Evolutionary conservation across 1,140 invertebrate genomes (phyloP), one percentile per base, ranked within the genome.

Genomic region (Adelges cooleyi): DNA sequence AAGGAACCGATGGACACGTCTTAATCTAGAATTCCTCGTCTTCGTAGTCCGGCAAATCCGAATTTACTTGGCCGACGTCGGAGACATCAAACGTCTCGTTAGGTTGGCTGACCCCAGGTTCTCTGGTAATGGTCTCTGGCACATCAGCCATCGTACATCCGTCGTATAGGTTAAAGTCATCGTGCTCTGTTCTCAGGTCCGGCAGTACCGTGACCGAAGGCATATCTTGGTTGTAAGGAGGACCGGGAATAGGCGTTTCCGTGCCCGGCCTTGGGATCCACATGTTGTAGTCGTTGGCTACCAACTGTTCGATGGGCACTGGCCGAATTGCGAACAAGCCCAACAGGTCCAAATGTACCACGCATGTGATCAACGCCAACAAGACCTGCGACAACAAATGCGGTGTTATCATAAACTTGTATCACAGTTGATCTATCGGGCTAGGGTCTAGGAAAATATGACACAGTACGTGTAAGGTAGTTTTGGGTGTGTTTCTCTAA

Each of bases 191-290:
- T 38, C 36, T 6, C 13, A 6, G 36, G 36, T 38, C 36, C 36
- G 6, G 36, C 36, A 13, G 36, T 38, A 38, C 25, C 52, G 5
- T 40, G 0, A 11, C 38, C 2, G 20, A 25, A 1, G 6, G 42
- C 3, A n/a, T n/a, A 17, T 1, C 15, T 15, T 18, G 42, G 5
- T 5, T 13, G 11, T 0, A 11, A 17, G 11, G n/a, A 17, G 5
- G 18, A 0, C 1, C n/a, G 5, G 17, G 25, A 3, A 27, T 6
- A 15, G 2, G 22, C 40, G 42, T n/a, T n/a, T 48, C 56, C 25
- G 56, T 62, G 6, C 56, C 56, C 2, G 56, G 42, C 46, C 6
- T 62, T 18, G 56, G 56, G 20, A 33, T 20, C 56, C 42, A 48
- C 2, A 22, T 1, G 6, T 27, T 1, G 23, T 48, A 23, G 17